Base-by-base conservation (phyloP, 2,888 invertebrate genomes). In the Phytoseiulus persimilis region DNA sequence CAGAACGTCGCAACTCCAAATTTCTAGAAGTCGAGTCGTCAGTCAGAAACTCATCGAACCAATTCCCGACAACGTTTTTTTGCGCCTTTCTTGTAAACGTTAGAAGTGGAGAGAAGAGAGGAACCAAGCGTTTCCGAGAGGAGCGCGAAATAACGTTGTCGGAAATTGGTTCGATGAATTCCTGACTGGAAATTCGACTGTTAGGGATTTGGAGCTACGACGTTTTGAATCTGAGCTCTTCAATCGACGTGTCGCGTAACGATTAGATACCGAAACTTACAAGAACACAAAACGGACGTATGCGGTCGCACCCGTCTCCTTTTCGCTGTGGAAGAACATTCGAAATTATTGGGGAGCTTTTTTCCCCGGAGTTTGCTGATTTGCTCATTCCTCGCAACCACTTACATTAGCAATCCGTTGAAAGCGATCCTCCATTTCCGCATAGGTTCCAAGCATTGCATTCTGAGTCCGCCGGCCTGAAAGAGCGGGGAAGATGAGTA, bases 361-460 rank as follows among this genome's bases (percentile, higher is more conserved):
- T 3, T 14, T 28, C 83, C 31, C 32, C 1, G 2, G 28, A 11
- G 14, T 23, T 23, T 2, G 65, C 65, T 2, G 18, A 18, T 83
- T 14, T 18, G 31, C 31, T 31, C 14, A 11, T 18, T 83, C 2
- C 33, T 28, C 33, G 31, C 3, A 83, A n/a, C 32, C 23, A 89
- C 65, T 31, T 89, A 94, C 91, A 93, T 94, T 87, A 96, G 92
- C 28, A 95, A 92, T 0, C 96, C 96, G 92, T 95, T 95, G 92
- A 94, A 96, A 65, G 94, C 92, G 31, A 96, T 93, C 91, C 95
- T 94, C 93, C 95, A 94, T 90, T 94, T 93, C 90, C 92, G 92
- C 92, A 94, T 94, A 0, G 95, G 94, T 91, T 95, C 95, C 84
- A 95, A 91, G 83, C 94, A 93, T 91, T 95, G 94, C 45, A 96